These are phyloP conservation scores for Drosophila silvestris DNA, from an alignment of 2,888 invertebrate genomes.

Conservation along the genomic window DNA sequence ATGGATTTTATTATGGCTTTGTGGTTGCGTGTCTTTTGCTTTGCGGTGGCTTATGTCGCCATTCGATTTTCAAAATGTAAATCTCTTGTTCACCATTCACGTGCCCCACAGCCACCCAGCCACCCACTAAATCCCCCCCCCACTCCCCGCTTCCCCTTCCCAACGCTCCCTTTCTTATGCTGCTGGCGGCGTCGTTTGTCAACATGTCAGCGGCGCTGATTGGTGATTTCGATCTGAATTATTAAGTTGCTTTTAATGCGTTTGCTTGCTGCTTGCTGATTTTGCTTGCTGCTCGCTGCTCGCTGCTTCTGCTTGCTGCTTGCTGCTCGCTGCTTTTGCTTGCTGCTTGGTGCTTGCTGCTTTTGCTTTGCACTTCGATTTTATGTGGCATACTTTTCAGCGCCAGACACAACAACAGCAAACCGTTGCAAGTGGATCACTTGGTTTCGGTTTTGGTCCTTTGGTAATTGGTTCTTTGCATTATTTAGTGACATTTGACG, in stretches of 20 bases:
- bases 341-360: conserved; percentile 37
- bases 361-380: conserved; percentile 39
- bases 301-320: not conserved
- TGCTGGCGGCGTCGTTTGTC: conserved; percentile 77
- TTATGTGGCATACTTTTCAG: conserved; percentile 65
- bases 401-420: conserved; percentile 17
- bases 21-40: conserved; percentile 78
- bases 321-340: not conserved
- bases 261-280: conserved; percentile 52
- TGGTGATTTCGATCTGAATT: conserved; percentile 80
- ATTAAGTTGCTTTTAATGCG: conserved; percentile 80
- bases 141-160: not conserved
- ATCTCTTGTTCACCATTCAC: conserved; percentile 69
- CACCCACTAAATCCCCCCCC: not conserved
- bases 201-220: conserved; percentile 78
- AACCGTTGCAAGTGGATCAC: conserved; percentile 58
- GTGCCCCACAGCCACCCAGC: not conserved
- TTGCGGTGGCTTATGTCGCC: conserved; percentile 81
- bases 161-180: not conserved
- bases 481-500: conserved; percentile 59
- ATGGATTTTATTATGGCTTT: conserved; percentile 75
- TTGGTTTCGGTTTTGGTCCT: conserved; percentile 39
- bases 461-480: conserved; percentile 55
- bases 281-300: conserved; percentile 42
- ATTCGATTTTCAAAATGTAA: conserved; percentile 79